Conservation (phyloP, 2,888 invertebrate genomes). For the Volucella inflata region DNA sequence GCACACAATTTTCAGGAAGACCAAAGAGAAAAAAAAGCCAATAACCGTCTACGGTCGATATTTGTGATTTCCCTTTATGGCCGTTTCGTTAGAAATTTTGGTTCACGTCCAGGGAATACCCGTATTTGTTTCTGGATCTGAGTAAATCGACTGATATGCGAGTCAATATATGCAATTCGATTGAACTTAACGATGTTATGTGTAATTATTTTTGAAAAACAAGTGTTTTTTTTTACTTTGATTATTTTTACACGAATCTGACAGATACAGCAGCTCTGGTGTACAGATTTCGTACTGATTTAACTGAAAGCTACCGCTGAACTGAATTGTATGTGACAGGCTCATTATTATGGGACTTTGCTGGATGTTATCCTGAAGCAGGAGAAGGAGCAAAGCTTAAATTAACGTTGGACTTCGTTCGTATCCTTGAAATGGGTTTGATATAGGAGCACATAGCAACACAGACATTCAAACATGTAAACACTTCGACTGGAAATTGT, state of each 20-base stretch:
- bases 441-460: not conserved
- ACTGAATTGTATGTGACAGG: conserved; percentile 53
- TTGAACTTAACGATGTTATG: conserved; percentile 17
- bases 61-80: conserved; percentile 14
- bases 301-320: conserved; percentile 49
- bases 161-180: conserved; percentile 32
- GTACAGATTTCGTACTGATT: conserved; percentile 29
- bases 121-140: conserved; percentile 14
- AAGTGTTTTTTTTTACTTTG: conserved; percentile 29
- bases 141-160: not conserved
- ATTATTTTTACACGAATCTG: conserved; percentile 10
- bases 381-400: conserved; percentile 49
- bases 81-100: conserved; percentile 1
- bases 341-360: not conserved
- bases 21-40: not conserved
- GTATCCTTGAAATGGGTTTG: conserved; percentile 59
- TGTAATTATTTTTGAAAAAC: conserved; percentile 28
- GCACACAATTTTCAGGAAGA: conserved; percentile 57
- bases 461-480: not conserved
- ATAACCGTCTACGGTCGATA: conserved; percentile 62
- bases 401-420: conserved; percentile 29
- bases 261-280: not conserved
- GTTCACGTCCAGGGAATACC: conserved; percentile 14
- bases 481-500: conserved; percentile 13
- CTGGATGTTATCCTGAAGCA: conserved; percentile 8